phyloP scores from a whole-genome alignment of 53 echinoderm and acorn worm species.

The Mesocentrotus franciscanus region DNA sequence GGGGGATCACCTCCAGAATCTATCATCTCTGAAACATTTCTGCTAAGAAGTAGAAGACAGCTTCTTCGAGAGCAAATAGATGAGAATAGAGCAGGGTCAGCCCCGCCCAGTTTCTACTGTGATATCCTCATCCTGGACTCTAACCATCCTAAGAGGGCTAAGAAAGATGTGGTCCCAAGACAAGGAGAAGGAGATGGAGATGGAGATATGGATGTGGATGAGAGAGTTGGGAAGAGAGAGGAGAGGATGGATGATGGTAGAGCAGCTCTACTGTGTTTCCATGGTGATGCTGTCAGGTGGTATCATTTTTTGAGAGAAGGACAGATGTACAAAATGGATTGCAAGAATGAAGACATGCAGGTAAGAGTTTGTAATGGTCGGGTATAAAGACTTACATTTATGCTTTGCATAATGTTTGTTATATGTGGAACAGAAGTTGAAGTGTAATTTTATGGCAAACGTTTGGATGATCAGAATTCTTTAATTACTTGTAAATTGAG shows the following conservation, averaged over 20 bases:
- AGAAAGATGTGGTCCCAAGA: background rate
- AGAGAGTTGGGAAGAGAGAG: background rate
- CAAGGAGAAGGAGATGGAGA: background rate
- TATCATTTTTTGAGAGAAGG: conserved; percentile 46
- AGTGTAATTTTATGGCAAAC: background rate
- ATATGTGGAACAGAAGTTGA: background rate
- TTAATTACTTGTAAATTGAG: background rate
- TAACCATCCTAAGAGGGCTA: conserved; percentile 7
- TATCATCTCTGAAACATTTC: conserved; percentile 3
- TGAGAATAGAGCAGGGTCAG: background rate
- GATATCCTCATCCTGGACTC: conserved; percentile 33
- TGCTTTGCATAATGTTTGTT: background rate
- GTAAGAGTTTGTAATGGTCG: background rate
- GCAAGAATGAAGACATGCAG: conserved; percentile 21
- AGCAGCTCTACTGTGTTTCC: conserved; percentile 62
- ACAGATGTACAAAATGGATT: conserved; percentile 17
- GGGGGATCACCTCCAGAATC: background rate
- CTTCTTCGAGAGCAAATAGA: background rate
- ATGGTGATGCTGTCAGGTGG: conserved; percentile 63
- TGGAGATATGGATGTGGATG: background rate
- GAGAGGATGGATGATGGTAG: background rate
- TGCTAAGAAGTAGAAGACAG: conserved; percentile 20
- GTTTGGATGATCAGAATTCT: background rate
- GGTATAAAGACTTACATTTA: background rate
- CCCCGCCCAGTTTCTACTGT: conserved; percentile 48